Evolutionary conservation across 2,797 vertebrate genomes (phyloP), one percentile per base, ranked within the genome.

Genomic region (Cynodonichthys magdalenae): DNA sequence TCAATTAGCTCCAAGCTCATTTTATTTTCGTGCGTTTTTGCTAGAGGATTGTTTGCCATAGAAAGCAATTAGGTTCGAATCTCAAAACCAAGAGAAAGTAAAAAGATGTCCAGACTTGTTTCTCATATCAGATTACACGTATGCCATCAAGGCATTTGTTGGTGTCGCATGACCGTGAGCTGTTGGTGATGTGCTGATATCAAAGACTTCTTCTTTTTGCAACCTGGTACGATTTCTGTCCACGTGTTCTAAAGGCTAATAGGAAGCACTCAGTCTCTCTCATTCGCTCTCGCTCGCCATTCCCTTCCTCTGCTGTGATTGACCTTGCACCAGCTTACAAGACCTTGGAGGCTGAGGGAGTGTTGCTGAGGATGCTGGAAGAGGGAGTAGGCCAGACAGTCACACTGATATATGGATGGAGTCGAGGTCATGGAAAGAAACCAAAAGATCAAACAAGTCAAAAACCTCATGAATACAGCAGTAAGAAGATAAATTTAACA

Each of bases 301-400:
- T 67, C 42, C 53, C 49, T 69, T 83, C 59, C 66, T 71, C 69
- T 46, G 55, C 28, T 54, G 42, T 55, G 61, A 56, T 70, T 84
- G 86, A 92, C 91, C 88, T 91, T 91, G 90, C 87, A 88, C 84
- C 85, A 90, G 73, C 78, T 70, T 41, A 36, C 54, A 52, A 80
- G 84, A 87, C 86, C 87, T 90, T 90, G 87, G 80, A 79, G 69
- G 71, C 66, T 62, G 57, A 69, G 63, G 78, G 53, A 79, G 74
- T 50, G 76, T 66, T 61, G 73, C 66, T 69, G 69, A 82, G 76
- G 84, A 87, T 85, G 79, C 77, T 83, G 66, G 81, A 60, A 44
- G 59, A 69, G 63, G 74, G 69, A 2, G 15, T 62, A 34, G 15
- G 61, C 64, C 71, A 81, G 58, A 75, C 57, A 74, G 73, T 75